Evolutionary conservation across 2,888 invertebrate species (phyloP).

Genomic region (Lycia hirtaria): DNA sequence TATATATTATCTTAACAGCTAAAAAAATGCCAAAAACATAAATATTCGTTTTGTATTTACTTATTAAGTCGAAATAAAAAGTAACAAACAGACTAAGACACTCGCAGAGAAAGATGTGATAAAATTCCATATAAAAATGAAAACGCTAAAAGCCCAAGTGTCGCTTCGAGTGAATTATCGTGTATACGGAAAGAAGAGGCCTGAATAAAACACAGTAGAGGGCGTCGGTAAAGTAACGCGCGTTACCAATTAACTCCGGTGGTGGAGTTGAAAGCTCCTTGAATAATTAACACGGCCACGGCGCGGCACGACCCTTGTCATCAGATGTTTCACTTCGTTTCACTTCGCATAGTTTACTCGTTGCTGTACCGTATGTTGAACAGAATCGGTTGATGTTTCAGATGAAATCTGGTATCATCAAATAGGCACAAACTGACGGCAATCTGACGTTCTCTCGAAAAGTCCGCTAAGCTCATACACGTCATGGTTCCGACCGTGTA

Average conservation of each 20-base stretch:
- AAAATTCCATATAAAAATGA: not conserved
- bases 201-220: conserved; percentile 57
- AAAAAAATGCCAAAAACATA: too few species aligned
- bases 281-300: conserved; percentile 71
- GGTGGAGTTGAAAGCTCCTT: conserved; percentile 66
- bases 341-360: conserved; percentile 65
- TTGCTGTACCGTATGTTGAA: conserved; percentile 44
- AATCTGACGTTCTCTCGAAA: too few species aligned
- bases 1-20: too few species aligned
- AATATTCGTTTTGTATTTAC: too few species aligned
- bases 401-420: too few species aligned
- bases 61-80: conserved; percentile 24
- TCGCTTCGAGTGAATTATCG: conserved; percentile 17
- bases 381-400: conserved; percentile 22
- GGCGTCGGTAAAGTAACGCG: conserved; percentile 58
- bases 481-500: too few species aligned
- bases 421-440: too few species aligned
- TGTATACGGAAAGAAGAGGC: conserved; percentile 15
- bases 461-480: too few species aligned
- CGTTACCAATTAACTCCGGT: conserved; percentile 69
- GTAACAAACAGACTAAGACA: not conserved
- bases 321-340: conserved; percentile 65
- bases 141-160: not conserved
- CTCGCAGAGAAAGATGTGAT: too few species aligned
- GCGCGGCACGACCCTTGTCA: conserved; percentile 65